Evolutionary conservation across 2,797 vertebrate species (phyloP), one percentile per base, ranked within the genome.

Genomic region (Garrulus glandarius): DNA sequence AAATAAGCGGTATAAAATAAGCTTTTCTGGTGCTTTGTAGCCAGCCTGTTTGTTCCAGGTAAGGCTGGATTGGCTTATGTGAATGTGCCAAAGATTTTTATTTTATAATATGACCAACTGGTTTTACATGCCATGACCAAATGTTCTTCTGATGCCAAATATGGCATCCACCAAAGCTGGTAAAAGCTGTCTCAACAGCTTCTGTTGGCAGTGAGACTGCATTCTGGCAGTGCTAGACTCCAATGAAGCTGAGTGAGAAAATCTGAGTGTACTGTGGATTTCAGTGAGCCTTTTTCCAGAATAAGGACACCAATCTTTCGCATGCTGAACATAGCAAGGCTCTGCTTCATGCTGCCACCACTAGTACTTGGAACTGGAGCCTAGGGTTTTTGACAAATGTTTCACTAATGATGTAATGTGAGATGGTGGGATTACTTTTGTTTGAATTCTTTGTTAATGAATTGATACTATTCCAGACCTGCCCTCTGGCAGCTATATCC

Each of bases 401-500:
- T 65, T 68, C 22, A 6, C 10, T 59, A n/a, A 36, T 52, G 27
- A 19, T 36, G 15, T 50, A 53, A 29, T 30, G 8, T 55, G 47
- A 63, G 15, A 9, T 29, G 70, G 2, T 26, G 47, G 16, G 15
- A 39, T 17, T 14, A 53, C n/a, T 61, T 68, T 11, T n/a, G 39
- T 47, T 52, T 55, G 9, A 15, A 29, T 39, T 52, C 72, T 77
- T 78, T 75, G 22, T 84, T 95, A 87, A 87, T 79, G 47, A 27
- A 78, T 32, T 85, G 21, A 10, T 87, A 32, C 50, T 49, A 37
- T 97, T 96, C 81, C 95, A 99, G 99, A 99, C 97, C 98, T 99
- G 64, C 99, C 99, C 4, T 99, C 99, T 78, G 99, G 99, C 84
- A 99, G 98, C 97, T 99, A 99, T 97, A 99, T 99, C 97, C 99